Evolutionary conservation across 2,113 vertebrate genomes (phyloP), one percentile per base, ranked within the genome.

Genomic region (Bathybates hornii): DNA sequence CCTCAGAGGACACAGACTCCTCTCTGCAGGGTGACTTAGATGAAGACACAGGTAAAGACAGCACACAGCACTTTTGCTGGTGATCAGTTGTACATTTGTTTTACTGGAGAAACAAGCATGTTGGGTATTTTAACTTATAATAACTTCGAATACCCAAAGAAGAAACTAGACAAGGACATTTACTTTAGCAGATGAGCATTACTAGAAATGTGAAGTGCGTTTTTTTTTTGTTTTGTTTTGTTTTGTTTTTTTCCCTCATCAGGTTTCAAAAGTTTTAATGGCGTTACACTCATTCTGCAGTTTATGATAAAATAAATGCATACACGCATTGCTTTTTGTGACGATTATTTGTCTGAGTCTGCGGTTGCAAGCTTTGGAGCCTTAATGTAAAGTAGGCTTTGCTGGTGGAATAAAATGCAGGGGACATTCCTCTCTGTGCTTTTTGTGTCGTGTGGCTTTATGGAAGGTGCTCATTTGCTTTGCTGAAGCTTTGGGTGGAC

Each of bases 371-470:
- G 84, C 88, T 91, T 90, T 38, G 52, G 59, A 80, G 82, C 81
- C 86, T 88, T 89, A 53, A 86, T 92, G 86, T 91, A 94, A 94
- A 95, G 90, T 83, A 21, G 83, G 34, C 89, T 83, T 38, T 7
- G 4, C 82, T 94, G 92, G 91, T 85, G 89, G 89, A 92, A 83
- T 87, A 79, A 92, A 93, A 92, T 86, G 89, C 91, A 89, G 90
- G 94, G 88, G 91, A 94, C 93, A 95, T 95, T 96, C 95, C 91
- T 94, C 16, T 52, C 85, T 93, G 91, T 91, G 93, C 93, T 95
- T 95, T 95, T 94, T 93, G 92, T 94, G 95, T 95, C 92, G 91
- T 96, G 96, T 96, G 96, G 96, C 94, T 96, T 96, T 96, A 94
- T 78, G 38, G 87, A 95, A 94, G 92, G 95, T 94, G 95, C 93